These are phyloP conservation scores for Muntiacus reevesi DNA, from an alignment of 2,113 vertebrate genomes.

Conservation along the genomic window DNA sequence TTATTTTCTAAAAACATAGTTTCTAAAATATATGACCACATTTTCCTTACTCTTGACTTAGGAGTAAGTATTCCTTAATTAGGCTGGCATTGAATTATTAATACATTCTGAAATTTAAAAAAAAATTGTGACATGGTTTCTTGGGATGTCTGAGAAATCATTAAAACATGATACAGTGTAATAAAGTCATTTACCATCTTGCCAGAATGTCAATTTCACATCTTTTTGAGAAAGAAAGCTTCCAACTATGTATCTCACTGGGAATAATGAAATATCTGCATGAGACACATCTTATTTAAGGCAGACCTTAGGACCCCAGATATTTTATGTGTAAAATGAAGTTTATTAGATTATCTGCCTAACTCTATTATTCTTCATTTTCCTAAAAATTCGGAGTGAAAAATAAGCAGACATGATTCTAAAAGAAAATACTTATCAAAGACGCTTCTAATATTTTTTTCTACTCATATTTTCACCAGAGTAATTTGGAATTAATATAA, in stretches of 20 bases:
- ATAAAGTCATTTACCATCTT: not conserved
- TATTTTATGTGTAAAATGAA: not conserved
- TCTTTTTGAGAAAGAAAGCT: not conserved
- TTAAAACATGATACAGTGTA: not conserved
- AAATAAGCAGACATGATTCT: not conserved
- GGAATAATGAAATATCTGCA: not conserved
- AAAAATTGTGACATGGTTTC: not conserved
- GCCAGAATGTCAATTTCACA: not conserved
- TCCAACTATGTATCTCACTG: not conserved
- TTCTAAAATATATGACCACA: not conserved
- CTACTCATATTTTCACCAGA: not conserved
- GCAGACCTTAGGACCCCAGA: not conserved
- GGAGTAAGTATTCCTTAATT: not conserved
- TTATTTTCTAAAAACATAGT: not conserved
- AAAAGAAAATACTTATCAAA: conserved; percentile 21
- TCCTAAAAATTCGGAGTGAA: not conserved
- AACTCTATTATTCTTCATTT: not conserved
- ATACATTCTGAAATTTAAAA: not conserved
- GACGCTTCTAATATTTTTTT: not conserved
- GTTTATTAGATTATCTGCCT: not conserved
- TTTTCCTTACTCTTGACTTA: not conserved
- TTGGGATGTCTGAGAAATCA: not conserved
- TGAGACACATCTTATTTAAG: not conserved
- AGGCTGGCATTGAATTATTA: not conserved
- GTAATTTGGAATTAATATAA: not conserved